Evolutionary conservation across 1,140 invertebrate species (phyloP), one percentile per base, ranked within the genome.

Genomic region (Temnothorax nylanderi): DNA sequence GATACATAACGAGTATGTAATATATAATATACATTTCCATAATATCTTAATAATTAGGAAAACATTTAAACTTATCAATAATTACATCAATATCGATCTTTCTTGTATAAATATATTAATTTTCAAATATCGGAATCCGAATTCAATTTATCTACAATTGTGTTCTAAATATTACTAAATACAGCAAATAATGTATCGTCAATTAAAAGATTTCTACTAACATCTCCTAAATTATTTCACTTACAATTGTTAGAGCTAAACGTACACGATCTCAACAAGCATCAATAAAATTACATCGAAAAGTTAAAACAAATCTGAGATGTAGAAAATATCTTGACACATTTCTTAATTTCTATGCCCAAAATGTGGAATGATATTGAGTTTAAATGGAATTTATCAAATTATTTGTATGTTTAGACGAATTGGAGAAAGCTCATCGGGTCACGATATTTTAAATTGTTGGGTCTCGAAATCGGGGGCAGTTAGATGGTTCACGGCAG

Each of bases 1-100:
- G 0, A 82, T 95, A 32, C 95, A 95, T 49, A 95, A 95, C 78
- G 92, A 89, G 95, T 95, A 92, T 93, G 89, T 69, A 21, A 76
- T 8, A 26, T 34, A 62, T 60, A 21, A 26, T 13, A 7, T 72
- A n/a, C 56, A 67, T 76, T 78, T 78, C 11, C 11, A 47, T 13
- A 47, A 13, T 11, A 47, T 81, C 6, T 62, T 47, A 71, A 3
- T n/a, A 54, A 21, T 75, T 56, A 56, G 58, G 47, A 47, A 18
- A 58, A 41, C 13, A 21, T 18, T 2, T 37, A 56, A 75, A 56
- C 16, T 75, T 37, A 75, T 32, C 7, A 34, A 49, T 13, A 32
- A n/a, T 78, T 56, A 85, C 87, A 87, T 62, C 62, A 44, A 58
- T 49, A 80, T 74, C n/a, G 74, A 18, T 49, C 26, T 18, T 18